Conservation (phyloP, 1,140 invertebrate genomes). For the Tetragonula clypearis region DNA sequence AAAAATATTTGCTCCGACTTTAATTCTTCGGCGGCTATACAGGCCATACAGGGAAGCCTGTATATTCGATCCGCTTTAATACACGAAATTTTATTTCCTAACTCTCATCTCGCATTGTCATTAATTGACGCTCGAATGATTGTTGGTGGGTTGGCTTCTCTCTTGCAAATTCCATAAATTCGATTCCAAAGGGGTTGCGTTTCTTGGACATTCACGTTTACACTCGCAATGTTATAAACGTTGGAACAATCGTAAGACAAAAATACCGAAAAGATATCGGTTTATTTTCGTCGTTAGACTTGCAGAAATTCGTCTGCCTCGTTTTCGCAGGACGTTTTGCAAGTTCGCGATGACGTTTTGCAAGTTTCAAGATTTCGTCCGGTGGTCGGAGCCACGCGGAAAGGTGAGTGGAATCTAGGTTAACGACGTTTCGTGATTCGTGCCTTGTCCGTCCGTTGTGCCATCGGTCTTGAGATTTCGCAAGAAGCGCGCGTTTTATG, state of each 20-base stretch:
- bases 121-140: too few species aligned
- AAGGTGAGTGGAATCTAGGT: not conserved
- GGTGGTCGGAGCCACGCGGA: not conserved
- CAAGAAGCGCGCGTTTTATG: not conserved
- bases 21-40: not conserved
- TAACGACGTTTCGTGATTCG: constrained; percentile 6
- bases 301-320: not conserved
- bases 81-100: too few species aligned
- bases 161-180: not conserved
- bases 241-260: not conserved
- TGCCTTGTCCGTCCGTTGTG: not conserved
- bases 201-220: not conserved
- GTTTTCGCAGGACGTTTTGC: not conserved
- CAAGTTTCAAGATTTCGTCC: not conserved
- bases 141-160: too few species aligned
- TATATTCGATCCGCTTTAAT: not conserved
- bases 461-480: too few species aligned
- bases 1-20: not conserved
- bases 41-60: too few species aligned
- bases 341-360: not conserved
- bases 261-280: not conserved
- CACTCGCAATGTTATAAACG: not conserved
- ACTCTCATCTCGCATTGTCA: too few species aligned
- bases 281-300: not conserved
- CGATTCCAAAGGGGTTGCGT: not conserved